These are phyloP conservation scores for Lamproptera curius DNA, from an alignment of 2,888 invertebrate species.

Conservation along the genomic window DNA sequence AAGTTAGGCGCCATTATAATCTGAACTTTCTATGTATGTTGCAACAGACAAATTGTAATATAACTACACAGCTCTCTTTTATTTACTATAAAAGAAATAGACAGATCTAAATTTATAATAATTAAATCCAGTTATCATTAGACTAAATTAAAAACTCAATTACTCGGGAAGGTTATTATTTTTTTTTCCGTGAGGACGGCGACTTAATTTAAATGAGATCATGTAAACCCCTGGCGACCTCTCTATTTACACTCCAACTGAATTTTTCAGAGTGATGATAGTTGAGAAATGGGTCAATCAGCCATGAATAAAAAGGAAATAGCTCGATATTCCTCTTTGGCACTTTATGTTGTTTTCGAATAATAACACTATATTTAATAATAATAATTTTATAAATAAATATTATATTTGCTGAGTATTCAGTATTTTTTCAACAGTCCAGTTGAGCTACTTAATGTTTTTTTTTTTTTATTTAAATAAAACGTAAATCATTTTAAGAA, in stretches of 20 bases:
- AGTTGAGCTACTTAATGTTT: no score
- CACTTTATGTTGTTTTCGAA: conserved; percentile 2
- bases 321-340: background rate
- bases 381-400: no score
- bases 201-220: conserved; percentile 18
- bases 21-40: background rate
- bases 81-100: no score
- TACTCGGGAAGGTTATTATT: background rate
- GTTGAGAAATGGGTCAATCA: conserved; percentile 9
- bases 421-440: no score
- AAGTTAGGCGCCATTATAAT: background rate
- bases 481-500: no score
- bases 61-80: no score
- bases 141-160: background rate
- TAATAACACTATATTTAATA: no score
- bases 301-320: conserved; percentile 6
- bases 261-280: conserved; percentile 15
- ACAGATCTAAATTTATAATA: no score
- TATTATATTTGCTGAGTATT: no score
- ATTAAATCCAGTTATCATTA: background rate
- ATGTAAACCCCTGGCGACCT: conserved; percentile 15
- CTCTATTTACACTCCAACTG: conserved; percentile 15
- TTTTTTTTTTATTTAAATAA: no score
- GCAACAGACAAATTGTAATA: no score
- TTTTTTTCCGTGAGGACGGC: background rate